These are phyloP conservation scores for Platysternon megacephalum DNA, from an alignment of 2,113 vertebrate genomes.

Conservation along the genomic window DNA sequence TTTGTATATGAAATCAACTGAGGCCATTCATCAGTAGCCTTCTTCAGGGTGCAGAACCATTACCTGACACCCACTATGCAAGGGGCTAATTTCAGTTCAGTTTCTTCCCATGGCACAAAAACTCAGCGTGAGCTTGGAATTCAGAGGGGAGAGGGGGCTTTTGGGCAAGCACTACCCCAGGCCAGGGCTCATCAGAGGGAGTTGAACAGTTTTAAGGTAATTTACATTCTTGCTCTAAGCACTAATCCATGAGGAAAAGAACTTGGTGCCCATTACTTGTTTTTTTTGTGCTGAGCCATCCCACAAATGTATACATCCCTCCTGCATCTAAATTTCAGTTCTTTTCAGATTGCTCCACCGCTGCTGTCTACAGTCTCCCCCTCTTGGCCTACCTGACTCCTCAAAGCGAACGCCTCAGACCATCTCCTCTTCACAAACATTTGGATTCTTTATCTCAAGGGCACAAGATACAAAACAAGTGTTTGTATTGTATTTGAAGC, in stretches of 20 bases:
- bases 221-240: background rate
- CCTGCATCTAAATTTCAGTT: background rate
- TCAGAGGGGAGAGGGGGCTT: background rate
- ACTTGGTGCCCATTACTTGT: background rate
- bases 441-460: background rate
- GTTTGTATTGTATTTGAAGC: too few relatives aligned
- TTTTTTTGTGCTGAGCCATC: background rate
- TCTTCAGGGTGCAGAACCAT: background rate
- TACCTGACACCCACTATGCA: background rate
- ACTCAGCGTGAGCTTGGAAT: background rate
- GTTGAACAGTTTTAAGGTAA: background rate
- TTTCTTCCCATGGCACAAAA: background rate
- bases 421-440: background rate
- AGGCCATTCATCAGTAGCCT: background rate
- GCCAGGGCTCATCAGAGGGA: background rate
- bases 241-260: background rate
- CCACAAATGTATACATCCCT: background rate
- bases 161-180: background rate
- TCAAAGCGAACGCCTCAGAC: background rate
- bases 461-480: background rate
- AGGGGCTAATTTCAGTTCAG: background rate
- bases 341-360: background rate
- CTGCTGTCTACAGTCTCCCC: background rate
- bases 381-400: background rate
- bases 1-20: background rate